These are phyloP conservation scores for Epsilonema sp. DNA, from an alignment of 2,888 invertebrate genomes.

Conservation along the genomic window DNA sequence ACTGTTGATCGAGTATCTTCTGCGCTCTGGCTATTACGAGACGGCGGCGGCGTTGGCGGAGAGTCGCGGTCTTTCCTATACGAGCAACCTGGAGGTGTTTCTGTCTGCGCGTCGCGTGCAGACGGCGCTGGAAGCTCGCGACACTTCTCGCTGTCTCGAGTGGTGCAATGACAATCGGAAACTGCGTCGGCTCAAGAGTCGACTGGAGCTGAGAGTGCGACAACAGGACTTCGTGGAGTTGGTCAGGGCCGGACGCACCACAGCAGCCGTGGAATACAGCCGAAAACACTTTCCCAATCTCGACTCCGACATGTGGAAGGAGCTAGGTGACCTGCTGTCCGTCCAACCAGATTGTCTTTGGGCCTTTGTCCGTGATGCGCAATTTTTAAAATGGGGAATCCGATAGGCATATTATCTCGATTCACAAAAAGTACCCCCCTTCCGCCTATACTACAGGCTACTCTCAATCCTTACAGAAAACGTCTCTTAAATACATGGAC, in stretches of 20 bases:
- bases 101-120: constrained; percentile 12
- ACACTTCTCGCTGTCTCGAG: constrained; percentile 15
- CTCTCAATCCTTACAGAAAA: no score
- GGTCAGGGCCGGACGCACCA: constrained; percentile 50
- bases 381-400: no score
- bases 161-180: constrained; percentile 37
- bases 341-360: no score
- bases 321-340: background rate
- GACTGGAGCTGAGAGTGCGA: constrained; percentile 78
- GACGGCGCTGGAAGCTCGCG: constrained; percentile 12
- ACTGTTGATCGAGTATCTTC: constrained; percentile 86
- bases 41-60: constrained; percentile 70
- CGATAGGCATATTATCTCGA: no score
- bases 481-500: no score
- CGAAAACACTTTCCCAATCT: constrained; percentile 70
- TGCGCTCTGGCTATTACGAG: constrained; percentile 66
- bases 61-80: constrained; percentile 39
- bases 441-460: no score
- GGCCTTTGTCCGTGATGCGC: no score
- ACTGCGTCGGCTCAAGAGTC: constrained; percentile 41
- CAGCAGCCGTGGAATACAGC: constrained; percentile 78
- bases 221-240: constrained; percentile 54
- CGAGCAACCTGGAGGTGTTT: constrained; percentile 12
- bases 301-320: constrained; percentile 48
- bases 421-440: no score